Percentiles rank a stretch among this genome's conserved stretches.
Evolutionary conservation across 2,888 invertebrate genomes (phyloP).

Genomic region (Teleogryllus oceanicus): DNA sequence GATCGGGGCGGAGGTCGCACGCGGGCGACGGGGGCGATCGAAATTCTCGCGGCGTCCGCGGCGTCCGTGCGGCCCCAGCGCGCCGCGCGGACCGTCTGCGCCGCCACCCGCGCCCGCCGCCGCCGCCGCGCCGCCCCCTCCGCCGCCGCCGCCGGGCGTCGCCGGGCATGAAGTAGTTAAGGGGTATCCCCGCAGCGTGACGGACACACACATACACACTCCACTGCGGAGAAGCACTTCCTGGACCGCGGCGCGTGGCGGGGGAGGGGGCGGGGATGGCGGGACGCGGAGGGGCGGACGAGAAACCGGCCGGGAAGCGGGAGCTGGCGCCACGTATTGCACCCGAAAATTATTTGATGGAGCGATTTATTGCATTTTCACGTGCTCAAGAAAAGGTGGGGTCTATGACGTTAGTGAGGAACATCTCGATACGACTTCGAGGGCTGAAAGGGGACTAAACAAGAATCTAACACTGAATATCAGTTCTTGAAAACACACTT

Average conservation of each 20-base stretch:
- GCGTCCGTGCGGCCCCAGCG: not conserved
- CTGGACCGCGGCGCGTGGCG: not conserved
- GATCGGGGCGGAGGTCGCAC: not conserved
- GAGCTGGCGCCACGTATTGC: too few relatives aligned
- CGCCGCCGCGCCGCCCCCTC: not conserved
- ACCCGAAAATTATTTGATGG: too few relatives aligned
- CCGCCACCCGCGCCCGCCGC: not conserved
- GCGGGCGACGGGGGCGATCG: not conserved
- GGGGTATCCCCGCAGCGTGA: conserved; percentile 9
- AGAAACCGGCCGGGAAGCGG: not conserved
- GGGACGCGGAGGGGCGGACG: not conserved
- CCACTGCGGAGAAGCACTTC: not conserved
- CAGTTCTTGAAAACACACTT: too few relatives aligned
- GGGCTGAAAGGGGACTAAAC: too few relatives aligned
- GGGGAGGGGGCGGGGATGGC: not conserved
- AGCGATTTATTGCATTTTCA: too few relatives aligned
- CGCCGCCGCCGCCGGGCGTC: conserved; percentile 18
- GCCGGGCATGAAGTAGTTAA: conserved; percentile 18
- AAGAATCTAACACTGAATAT: too few relatives aligned
- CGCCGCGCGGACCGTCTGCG: not conserved
- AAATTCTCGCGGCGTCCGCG: not conserved
- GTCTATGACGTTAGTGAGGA: too few relatives aligned
- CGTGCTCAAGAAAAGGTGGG: too few relatives aligned
- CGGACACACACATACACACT: conserved; percentile 7
- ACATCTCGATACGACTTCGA: too few relatives aligned